phyloP scores from a whole-genome alignment of 1,140 invertebrate genomes.

The Heliconius nattereri region DNA sequence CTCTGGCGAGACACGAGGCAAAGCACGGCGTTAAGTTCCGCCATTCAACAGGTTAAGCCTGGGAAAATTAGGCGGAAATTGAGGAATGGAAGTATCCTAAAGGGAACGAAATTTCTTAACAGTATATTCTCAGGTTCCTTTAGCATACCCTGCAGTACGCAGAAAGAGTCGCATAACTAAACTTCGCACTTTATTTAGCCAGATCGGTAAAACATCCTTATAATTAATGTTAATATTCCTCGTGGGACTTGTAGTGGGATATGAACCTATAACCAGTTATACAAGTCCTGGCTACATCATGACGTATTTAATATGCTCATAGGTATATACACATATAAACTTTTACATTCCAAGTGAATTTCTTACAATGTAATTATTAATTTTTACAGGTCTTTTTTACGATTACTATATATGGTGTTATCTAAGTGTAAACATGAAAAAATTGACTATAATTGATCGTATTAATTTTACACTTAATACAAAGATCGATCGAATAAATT shows the following conservation, averaged over 20 bases:
- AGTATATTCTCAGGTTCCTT: too few relatives aligned
- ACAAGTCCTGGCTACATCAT: neutral
- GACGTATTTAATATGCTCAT: neutral
- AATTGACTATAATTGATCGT: neutral
- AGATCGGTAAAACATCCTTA: neutral
- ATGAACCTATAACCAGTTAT: neutral
- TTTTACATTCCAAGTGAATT: neutral
- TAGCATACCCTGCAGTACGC: too few relatives aligned
- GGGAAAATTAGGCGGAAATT: too few relatives aligned
- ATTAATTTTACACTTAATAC: neutral
- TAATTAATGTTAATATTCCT: neutral
- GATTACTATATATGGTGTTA: neutral
- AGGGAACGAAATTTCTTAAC: too few relatives aligned
- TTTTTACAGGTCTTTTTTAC: neutral
- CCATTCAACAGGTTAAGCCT: too few relatives aligned
- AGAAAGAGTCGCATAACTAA: too few relatives aligned
- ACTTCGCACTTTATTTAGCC: neutral
- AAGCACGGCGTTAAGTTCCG: too few relatives aligned
- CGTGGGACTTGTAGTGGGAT: neutral
- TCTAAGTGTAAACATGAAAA: neutral
- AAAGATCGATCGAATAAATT: neutral
- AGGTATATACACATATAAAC: neutral
- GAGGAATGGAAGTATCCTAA: too few relatives aligned
- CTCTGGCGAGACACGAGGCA: too few relatives aligned
- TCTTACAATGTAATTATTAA: neutral